phyloP scores from a whole-genome alignment of 2,113 vertebrate species.

The Geothlypis trichas region DNA sequence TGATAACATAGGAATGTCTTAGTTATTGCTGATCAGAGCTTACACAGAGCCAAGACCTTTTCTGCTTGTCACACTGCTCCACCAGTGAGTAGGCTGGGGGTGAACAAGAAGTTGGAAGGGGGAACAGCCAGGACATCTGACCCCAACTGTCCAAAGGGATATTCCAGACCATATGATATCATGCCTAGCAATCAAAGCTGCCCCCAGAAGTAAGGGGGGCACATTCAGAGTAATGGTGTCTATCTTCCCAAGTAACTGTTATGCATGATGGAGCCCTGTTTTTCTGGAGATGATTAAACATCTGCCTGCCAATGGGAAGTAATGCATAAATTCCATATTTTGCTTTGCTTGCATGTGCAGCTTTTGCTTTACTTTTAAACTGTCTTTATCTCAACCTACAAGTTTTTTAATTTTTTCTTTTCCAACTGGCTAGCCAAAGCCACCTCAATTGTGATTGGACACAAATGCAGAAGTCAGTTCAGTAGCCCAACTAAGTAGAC shows the following conservation, averaged over 20 bases:
- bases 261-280: not conserved
- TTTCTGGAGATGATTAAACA: not conserved
- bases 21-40: too few species aligned
- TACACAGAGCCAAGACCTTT: too few species aligned
- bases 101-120: not conserved
- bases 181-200: not conserved
- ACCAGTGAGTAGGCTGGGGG: too few species aligned
- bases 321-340: not conserved
- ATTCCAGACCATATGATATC: not conserved
- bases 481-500: not conserved
- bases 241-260: not conserved
- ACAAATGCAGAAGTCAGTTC: not conserved
- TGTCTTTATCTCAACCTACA: not conserved
- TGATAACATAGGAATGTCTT: too few species aligned
- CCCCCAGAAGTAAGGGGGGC: not conserved
- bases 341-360: not conserved
- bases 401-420: not conserved
- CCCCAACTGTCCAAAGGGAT: not conserved
- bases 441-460: not conserved
- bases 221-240: not conserved
- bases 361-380: not conserved
- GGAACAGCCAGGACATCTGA: not conserved
- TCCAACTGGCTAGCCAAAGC: not conserved
- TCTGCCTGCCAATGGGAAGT: not conserved
- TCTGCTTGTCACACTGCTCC: too few species aligned